A percentile compares a stretch with the other conserved stretches of the same genome.
phyloP scores from a whole-genome alignment of 2,888 invertebrate species.

The Euzetes globulus region DNA sequence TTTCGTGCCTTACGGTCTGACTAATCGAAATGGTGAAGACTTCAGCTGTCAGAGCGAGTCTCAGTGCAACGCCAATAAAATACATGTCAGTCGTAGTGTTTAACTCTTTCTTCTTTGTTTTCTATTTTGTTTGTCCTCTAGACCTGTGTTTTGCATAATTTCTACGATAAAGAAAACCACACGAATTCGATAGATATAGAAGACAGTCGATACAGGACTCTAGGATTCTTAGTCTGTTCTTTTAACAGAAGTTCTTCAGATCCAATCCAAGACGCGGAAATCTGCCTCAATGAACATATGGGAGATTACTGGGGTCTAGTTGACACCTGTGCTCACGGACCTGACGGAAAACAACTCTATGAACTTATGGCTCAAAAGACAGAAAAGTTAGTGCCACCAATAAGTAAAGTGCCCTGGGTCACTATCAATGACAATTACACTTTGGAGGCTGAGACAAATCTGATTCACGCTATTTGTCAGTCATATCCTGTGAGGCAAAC shows the following conservation, averaged over 20 bases:
- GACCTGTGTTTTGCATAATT: constrained; percentile 23
- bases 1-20: constrained; percentile 27
- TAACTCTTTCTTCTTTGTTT: background rate
- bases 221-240: constrained; percentile 18
- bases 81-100: constrained; percentile 29
- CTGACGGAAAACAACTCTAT: constrained; percentile 4
- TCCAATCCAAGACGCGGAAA: background rate
- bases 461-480: constrained; percentile 25
- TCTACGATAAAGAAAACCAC: constrained; percentile 19
- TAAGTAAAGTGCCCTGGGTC: constrained; percentile 3
- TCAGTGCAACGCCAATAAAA: constrained; percentile 30
- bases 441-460: background rate
- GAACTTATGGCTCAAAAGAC: constrained; percentile 22
- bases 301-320: constrained; percentile 10
- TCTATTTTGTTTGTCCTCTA: background rate
- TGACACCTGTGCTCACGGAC: constrained; percentile 22
- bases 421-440: constrained; percentile 1
- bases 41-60: background rate
- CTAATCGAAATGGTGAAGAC: background rate
- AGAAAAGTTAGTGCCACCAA: background rate
- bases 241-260: background rate
- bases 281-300: constrained; percentile 21
- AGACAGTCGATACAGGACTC: constrained; percentile 8
- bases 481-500: constrained; percentile 16
- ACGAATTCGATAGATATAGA: background rate